phyloP scores from a whole-genome alignment of 2,797 vertebrate genomes.

The Cephalopachus bancanus region DNA sequence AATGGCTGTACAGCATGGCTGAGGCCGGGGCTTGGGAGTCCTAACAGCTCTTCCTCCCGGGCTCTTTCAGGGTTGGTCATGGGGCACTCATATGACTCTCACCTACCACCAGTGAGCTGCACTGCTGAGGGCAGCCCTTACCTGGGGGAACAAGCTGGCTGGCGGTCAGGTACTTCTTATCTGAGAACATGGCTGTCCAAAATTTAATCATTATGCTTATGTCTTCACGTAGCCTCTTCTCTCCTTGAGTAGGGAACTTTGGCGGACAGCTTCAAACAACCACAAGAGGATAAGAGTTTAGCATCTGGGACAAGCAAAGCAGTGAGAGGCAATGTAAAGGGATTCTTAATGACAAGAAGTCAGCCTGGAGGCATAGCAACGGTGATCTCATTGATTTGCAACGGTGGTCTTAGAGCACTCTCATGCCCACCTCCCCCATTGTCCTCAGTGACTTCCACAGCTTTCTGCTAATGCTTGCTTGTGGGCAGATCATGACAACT shows the following conservation, averaged over 20 bases:
- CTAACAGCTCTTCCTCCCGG: neutral
- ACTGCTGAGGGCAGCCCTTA: slow-evolving; percentile 87
- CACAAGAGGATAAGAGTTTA: slow-evolving; percentile 37
- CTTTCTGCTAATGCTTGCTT: neutral
- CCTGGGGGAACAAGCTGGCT: slow-evolving; percentile 96
- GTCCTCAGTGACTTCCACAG: neutral
- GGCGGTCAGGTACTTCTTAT: slow-evolving; percentile 98
- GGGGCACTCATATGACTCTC: neutral
- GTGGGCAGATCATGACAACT: neutral
- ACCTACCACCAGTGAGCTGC: neutral
- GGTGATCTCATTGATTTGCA: neutral
- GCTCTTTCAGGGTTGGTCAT: neutral
- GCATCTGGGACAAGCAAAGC: neutral
- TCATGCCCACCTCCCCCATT: too few species aligned
- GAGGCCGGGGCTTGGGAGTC: neutral
- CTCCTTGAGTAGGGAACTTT: slow-evolving; percentile 97
- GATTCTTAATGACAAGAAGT: neutral
- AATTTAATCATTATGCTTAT: slow-evolving; percentile 97
- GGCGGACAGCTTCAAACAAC: slow-evolving; percentile 91
- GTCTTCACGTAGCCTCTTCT: slow-evolving; percentile 97
- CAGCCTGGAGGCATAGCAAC: neutral
- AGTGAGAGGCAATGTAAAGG: neutral
- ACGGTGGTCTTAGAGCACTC: neutral
- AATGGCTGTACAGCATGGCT: neutral
- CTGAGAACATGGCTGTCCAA: slow-evolving; percentile 98